phyloP scores from a whole-genome alignment of 2,113 vertebrate genomes.

The Ellobius talpinus region DNA sequence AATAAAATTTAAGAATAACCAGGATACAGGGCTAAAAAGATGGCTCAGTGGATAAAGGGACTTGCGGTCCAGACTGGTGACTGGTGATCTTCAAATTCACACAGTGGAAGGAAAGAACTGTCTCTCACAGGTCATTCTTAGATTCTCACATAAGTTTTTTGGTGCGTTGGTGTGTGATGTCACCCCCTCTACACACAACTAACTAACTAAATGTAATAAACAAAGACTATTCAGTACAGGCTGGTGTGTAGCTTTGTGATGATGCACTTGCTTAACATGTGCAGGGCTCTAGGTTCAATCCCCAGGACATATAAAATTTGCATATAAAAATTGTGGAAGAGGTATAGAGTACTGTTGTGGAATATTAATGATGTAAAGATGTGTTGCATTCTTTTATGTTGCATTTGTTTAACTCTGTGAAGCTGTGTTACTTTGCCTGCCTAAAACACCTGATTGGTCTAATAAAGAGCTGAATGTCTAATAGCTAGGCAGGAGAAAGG shows the following conservation, averaged over 20 bases:
- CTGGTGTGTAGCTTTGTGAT: neutral
- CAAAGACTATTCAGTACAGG: neutral
- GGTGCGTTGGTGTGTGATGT: neutral
- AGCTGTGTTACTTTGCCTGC: too few relatives aligned
- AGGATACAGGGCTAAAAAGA: neutral
- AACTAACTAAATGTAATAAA: neutral
- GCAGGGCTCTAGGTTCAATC: neutral
- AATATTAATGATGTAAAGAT: too few relatives aligned
- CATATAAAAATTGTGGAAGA: neutral
- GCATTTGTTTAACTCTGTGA: too few relatives aligned
- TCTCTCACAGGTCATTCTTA: too few relatives aligned
- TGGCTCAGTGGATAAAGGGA: neutral
- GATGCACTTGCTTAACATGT: neutral
- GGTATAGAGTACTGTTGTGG: neutral
- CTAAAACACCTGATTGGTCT: too few relatives aligned
- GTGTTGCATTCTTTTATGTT: too few relatives aligned
- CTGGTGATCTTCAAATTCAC: neutral
- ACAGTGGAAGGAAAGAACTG: neutral
- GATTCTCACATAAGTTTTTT: neutral
- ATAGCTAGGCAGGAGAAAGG: too few relatives aligned
- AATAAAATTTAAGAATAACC: constrained; percentile 4
- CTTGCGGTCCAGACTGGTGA: neutral
- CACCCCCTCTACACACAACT: neutral
- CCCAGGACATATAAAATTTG: neutral
- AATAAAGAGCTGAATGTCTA: too few relatives aligned